These are phyloP conservation scores for Paramormyrops kingsleyae DNA, from an alignment of 2,113 vertebrate species.

Conservation along the genomic window DNA sequence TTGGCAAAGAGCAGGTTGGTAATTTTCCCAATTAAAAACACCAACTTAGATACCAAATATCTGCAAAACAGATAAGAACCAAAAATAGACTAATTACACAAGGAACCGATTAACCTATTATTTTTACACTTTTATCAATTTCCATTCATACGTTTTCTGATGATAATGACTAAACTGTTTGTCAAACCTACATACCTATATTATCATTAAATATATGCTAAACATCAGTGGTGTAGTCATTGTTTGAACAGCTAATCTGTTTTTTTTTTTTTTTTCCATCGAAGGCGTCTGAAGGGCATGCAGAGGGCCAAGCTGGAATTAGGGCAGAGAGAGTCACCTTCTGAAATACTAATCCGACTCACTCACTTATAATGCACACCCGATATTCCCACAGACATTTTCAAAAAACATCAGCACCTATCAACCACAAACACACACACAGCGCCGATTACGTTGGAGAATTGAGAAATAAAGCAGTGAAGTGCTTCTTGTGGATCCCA, in stretches of 20 bases:
- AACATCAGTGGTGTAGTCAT: neutral
- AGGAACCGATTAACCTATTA: neutral
- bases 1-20: neutral
- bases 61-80: neutral
- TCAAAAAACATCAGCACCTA: neutral
- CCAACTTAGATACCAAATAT: neutral
- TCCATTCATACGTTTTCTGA: neutral
- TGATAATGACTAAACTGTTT: neutral
- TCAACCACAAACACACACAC: neutral
- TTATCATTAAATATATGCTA: neutral
- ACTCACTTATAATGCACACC: neutral
- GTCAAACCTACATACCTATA: neutral
- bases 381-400: neutral
- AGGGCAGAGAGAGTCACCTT: neutral
- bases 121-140: neutral
- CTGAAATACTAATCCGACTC: neutral
- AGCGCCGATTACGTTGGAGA: neutral
- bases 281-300: neutral
- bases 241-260: neutral
- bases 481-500: neutral
- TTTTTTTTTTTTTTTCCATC: neutral
- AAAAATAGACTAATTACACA: neutral
- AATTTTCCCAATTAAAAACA: neutral
- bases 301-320: neutral
- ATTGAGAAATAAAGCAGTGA: neutral